phyloP scores from a whole-genome alignment of 2,113 vertebrate genomes.

The Oceanites oceanicus region DNA sequence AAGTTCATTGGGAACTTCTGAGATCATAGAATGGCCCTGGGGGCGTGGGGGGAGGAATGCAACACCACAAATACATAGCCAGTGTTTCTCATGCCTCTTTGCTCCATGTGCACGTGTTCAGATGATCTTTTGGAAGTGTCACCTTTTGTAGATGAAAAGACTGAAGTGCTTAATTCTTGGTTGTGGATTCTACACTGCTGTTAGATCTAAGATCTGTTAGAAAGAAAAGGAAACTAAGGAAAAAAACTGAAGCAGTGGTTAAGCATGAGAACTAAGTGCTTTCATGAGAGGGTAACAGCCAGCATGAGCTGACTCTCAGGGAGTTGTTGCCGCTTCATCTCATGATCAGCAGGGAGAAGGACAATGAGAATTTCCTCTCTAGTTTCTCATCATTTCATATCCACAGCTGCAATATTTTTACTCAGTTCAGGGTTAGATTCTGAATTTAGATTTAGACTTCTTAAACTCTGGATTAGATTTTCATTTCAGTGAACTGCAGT shows the following conservation, averaged over 20 bases:
- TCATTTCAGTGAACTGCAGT: background rate
- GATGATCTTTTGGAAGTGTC: background rate
- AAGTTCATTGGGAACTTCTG: too few relatives aligned
- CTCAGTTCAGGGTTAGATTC: background rate
- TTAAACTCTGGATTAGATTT: background rate
- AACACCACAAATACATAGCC: too few relatives aligned
- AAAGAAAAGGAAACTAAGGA: background rate
- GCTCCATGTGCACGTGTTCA: background rate
- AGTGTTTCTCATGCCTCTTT: background rate
- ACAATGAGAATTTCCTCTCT: background rate
- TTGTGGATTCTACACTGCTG: background rate
- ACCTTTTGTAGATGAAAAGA: background rate
- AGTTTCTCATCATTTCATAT: background rate
- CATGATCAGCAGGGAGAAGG: rapidly evolving
- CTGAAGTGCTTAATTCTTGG: background rate
- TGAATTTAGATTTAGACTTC: background rate
- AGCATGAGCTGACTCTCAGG: background rate
- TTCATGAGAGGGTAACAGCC: background rate
- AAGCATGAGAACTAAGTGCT: background rate
- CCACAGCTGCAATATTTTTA: background rate
- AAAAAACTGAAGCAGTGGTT: background rate
- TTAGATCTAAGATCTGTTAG: background rate
- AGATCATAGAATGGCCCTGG: too few relatives aligned
- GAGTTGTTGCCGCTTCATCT: background rate
- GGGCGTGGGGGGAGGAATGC: too few relatives aligned